Percentiles rank a stretch among this genome's conserved stretches.
Evolutionary conservation across 2,113 vertebrate species (phyloP).

Genomic region (Heteronetta atricapilla): DNA sequence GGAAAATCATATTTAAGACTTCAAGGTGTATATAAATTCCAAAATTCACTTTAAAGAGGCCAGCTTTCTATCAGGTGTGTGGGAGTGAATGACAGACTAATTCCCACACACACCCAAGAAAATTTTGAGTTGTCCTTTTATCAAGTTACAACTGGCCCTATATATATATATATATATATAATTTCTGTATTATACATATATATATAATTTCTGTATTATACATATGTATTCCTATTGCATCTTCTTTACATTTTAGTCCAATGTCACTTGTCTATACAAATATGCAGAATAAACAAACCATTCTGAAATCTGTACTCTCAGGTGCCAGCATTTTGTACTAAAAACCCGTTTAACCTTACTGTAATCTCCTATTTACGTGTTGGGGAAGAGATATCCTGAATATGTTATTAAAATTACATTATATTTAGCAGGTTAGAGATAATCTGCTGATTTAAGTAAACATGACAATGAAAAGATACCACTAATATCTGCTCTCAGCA

Average conservation of each 20-base stretch:
- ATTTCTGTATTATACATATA: background rate
- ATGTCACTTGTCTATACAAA: background rate
- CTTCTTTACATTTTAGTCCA: background rate
- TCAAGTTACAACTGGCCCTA: background rate
- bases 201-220: background rate
- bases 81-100: background rate
- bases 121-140: slow-evolving; percentile 24
- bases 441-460: slow-evolving; percentile 59
- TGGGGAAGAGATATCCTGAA: slow-evolving; percentile 5
- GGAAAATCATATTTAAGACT: slow-evolving; percentile 33
- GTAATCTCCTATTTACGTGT: slow-evolving; percentile 1
- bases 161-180: background rate
- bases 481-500: slow-evolving; percentile 50
- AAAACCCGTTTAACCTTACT: slow-evolving; percentile 13
- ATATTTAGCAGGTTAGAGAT: slow-evolving; percentile 54
- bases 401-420: slow-evolving; percentile 59
- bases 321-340: background rate
- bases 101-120: background rate
- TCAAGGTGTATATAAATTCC: slow-evolving; percentile 27
- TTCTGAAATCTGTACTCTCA: background rate
- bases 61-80: slow-evolving; percentile 4
- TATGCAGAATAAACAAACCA: background rate
- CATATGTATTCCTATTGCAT: background rate
- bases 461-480: slow-evolving; percentile 3
- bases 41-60: slow-evolving; percentile 19